Evolutionary conservation across 2,888 invertebrate genomes (phyloP).

Genomic region (Agrilus cyanescens): DNA sequence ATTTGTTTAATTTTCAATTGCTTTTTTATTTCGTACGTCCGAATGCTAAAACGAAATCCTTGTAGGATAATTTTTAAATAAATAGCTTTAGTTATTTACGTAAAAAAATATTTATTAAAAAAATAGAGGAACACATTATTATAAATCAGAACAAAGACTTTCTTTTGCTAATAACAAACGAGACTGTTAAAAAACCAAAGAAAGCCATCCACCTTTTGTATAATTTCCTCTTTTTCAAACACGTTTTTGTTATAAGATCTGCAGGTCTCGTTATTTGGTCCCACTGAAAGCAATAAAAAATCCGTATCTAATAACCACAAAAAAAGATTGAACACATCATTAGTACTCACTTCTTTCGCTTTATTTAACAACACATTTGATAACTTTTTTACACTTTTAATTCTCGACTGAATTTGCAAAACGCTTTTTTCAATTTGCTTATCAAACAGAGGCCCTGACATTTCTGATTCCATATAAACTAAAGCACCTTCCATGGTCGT

Average conservation of each 20-base stretch:
- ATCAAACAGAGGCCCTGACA: constrained; percentile 20
- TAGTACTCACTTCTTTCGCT: too few species aligned
- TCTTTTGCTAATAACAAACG: not conserved
- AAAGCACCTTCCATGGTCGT: constrained; percentile 45
- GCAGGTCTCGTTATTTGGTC: constrained; percentile 38
- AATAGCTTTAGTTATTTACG: too few species aligned
- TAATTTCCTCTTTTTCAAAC: constrained; percentile 6
- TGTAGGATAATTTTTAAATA: too few species aligned
- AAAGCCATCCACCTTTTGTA: constrained; percentile 4
- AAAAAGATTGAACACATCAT: too few species aligned
- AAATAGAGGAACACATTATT: not conserved
- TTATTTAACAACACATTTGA: constrained; percentile 1
- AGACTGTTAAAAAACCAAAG: constrained; percentile 1
- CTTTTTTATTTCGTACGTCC: not conserved
- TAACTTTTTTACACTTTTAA: constrained; percentile 3
- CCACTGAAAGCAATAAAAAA: constrained; percentile 32
- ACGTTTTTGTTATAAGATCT: constrained; percentile 36
- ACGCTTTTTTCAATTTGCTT: constrained; percentile 4
- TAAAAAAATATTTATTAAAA: not conserved
- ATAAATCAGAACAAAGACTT: not conserved
- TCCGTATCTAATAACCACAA: not conserved
- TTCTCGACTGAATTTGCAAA: too few species aligned
- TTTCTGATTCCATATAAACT: constrained; percentile 39
- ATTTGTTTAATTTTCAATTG: constrained; percentile 2
- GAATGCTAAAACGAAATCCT: too few species aligned